Evolutionary conservation across 2,113 vertebrate species (phyloP).

Genomic region (Dunckerocampus dactyliophorus): DNA sequence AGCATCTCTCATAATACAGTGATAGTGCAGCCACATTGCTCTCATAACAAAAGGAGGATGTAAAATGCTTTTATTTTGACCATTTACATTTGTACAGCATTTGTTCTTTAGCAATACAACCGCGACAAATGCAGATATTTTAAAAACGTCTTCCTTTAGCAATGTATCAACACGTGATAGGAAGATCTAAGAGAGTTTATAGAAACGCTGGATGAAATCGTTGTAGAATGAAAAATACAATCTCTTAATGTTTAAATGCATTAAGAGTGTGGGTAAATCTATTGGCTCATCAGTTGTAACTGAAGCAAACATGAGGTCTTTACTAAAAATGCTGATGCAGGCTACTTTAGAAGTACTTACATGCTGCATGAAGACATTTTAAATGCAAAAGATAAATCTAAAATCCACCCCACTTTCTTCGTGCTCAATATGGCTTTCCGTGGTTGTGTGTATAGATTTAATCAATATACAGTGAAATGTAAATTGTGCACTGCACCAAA

Average conservation of each 20-base stretch:
- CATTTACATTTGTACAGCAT: slow-evolving; percentile 1
- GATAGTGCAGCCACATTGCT: background rate
- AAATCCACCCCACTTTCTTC: slow-evolving; percentile 58
- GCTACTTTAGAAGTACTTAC: slow-evolving; percentile 49
- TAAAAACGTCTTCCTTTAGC: too few relatives aligned
- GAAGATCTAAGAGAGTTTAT: too few relatives aligned
- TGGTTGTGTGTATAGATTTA: slow-evolving; percentile 50
- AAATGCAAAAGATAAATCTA: slow-evolving; percentile 61
- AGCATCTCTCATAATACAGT: slow-evolving; percentile 2
- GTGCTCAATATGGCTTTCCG: slow-evolving; percentile 61
- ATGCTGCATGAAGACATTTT: slow-evolving; percentile 63
- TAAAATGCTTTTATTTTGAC: background rate
- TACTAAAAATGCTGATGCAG: slow-evolving; percentile 37
- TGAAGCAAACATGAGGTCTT: slow-evolving; percentile 39
- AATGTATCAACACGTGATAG: too few relatives aligned
- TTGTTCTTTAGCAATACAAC: background rate
- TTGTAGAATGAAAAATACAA: background rate
- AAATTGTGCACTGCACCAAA: slow-evolving; percentile 74
- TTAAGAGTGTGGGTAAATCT: slow-evolving; percentile 7
- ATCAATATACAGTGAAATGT: slow-evolving; percentile 71
- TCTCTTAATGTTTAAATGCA: too few relatives aligned
- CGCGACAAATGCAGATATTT: background rate
- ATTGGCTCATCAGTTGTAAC: slow-evolving; percentile 27
- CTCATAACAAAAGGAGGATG: background rate
- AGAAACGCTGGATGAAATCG: background rate